phyloP scores from a whole-genome alignment of 2,113 vertebrate species.

The Oreochromis aureus region DNA sequence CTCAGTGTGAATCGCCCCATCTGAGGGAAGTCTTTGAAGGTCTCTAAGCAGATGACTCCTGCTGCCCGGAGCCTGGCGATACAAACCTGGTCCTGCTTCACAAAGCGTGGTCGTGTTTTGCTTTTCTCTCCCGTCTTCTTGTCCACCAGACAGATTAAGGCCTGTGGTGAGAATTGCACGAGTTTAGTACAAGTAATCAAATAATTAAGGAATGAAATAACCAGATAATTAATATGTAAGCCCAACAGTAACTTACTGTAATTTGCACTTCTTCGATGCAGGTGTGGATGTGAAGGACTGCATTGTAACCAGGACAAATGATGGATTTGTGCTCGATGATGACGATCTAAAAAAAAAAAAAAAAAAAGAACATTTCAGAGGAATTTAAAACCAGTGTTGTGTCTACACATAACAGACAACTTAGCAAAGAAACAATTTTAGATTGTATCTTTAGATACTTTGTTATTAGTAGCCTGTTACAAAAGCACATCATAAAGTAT shows the following conservation, averaged over 20 bases:
- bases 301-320: slow-evolving; percentile 98
- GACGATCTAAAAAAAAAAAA: slow-evolving; percentile 78
- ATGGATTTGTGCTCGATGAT: slow-evolving; percentile 99
- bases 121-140: slow-evolving; percentile 98
- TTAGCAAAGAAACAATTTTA: too few relatives aligned
- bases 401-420: too few relatives aligned
- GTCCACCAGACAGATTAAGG: slow-evolving; percentile 99
- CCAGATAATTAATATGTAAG: background rate
- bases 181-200: background rate
- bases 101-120: slow-evolving; percentile 95
- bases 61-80: slow-evolving; percentile 93
- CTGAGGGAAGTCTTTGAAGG: slow-evolving; percentile 99
- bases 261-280: slow-evolving; percentile 99
- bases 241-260: slow-evolving; percentile 77
- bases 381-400: background rate
- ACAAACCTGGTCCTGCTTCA: slow-evolving; percentile 99
- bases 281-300: slow-evolving; percentile 98
- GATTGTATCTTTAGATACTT: background rate
- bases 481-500: background rate
- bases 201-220: too few relatives aligned
- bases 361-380: background rate
- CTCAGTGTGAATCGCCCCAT: slow-evolving; percentile 98
- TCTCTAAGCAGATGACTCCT: slow-evolving; percentile 98
- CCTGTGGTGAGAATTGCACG: slow-evolving; percentile 63
- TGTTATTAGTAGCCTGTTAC: background rate